A percentile compares a stretch with the other conserved stretches of the same genome.
Evolutionary conservation across 1,140 invertebrate species (phyloP).

Genomic region (Eurosta solidaginis): DNA sequence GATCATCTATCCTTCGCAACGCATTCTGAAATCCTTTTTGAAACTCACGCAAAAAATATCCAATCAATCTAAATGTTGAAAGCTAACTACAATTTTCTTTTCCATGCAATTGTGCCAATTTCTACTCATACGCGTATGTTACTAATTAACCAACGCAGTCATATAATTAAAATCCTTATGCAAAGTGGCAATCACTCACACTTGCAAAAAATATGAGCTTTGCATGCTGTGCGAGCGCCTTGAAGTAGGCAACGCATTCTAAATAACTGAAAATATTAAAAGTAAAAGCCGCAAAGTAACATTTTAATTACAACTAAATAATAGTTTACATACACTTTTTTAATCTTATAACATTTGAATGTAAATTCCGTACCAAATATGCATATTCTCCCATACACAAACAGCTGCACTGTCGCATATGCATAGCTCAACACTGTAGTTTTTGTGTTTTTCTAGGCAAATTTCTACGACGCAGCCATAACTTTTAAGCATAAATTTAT

Average conservation of each 20-base stretch:
- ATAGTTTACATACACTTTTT: background rate
- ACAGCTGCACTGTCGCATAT: background rate
- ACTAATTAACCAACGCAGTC: background rate
- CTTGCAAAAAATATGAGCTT: no score
- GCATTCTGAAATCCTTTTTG: no score
- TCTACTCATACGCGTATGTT: background rate
- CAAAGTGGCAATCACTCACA: background rate
- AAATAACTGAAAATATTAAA: no score
- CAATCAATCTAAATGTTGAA: no score
- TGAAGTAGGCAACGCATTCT: background rate
- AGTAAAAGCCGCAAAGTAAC: background rate
- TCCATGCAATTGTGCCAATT: background rate
- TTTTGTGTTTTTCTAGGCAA: background rate
- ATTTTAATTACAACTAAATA: slow-evolving; percentile 28
- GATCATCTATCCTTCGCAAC: no score
- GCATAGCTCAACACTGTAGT: no score
- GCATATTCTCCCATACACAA: background rate
- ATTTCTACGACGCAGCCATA: background rate
- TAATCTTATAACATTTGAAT: slow-evolving; percentile 27
- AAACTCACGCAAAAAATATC: no score
- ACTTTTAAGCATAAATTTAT: background rate
- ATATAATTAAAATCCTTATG: slow-evolving; percentile 7
- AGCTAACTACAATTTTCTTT: background rate
- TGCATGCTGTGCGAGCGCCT: background rate
- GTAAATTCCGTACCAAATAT: background rate